Evolutionary conservation across 2,113 vertebrate species (phyloP), one percentile per base, ranked within the genome.

Genomic region (Channa argus): DNA sequence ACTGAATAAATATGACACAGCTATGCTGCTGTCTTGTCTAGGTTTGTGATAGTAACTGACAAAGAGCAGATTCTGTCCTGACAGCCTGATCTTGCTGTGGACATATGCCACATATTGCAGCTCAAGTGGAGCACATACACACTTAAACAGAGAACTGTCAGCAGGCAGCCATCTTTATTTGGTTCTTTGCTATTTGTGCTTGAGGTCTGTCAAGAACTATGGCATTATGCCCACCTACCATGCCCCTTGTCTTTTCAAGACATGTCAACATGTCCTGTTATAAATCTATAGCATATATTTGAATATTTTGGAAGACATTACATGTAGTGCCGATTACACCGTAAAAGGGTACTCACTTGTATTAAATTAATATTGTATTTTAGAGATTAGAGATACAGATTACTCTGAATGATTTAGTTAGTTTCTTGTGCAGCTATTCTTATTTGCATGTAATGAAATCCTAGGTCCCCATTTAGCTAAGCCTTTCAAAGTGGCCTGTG

Each of bases 121-220:
- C 88, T 86, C 2, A 8, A 92, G 85, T 84, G 64, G 64, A n/a
- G 70, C 85, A 78, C 82, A 84, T 52, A 58, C 68, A 74, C 88
- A 89, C 86, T 87, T 87, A 56, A 80, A 80, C 72, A 78, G 77
- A 47, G 51, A 88, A 91, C 90, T 91, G 86, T 45, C 83, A 87
- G 83, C 77, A 85, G 82, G 77, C 51, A 74, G 74, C 77, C 74
- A 83, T 88, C 83, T 88, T 86, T 77, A 77, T 82, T 84, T 83
- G 63, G 79, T 80, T 67, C 66, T 83, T 67, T 79, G 74, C 84
- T 90, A 85, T 89, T 87, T 91, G 78, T 77, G 79, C 85, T 62
- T 50, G 54, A 68, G 73, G 63, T 80, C 67, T 88, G 47, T 84
- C 49, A 86, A 54, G 24, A 63, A 77, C 50, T 8, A 13, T 77